Conservation (phyloP, 2,797 vertebrate species). For the Helostoma temminkii region DNA sequence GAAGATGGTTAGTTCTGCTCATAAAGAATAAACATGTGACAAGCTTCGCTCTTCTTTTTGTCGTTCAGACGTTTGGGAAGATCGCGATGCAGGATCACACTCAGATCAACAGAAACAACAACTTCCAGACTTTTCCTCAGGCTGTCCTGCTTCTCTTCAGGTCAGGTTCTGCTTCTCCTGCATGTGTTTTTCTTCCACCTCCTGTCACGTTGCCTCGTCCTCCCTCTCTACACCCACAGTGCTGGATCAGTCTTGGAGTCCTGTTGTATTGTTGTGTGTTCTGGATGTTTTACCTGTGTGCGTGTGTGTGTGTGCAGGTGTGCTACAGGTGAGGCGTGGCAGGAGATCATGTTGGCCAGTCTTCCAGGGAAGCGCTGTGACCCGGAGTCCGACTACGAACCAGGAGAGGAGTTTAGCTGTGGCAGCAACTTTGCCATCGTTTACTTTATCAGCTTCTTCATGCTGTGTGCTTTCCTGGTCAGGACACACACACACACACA, state of each 20-base stretch:
- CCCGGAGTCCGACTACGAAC: constrained; percentile 91
- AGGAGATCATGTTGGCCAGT: constrained; percentile 97
- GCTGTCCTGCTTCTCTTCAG: constrained; percentile 96
- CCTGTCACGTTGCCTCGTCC: no score
- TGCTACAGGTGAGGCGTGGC: constrained; percentile 98
- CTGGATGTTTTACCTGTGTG: background rate
- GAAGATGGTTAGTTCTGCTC: no score
- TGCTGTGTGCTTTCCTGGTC: constrained; percentile 98
- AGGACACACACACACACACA: constrained; percentile 56
- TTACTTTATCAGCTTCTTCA: constrained; percentile 99
- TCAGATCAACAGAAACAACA: constrained; percentile 98
- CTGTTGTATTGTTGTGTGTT: background rate
- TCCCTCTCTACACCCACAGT: background rate
- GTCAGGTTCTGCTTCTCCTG: constrained; percentile 70
- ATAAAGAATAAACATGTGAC: no score
- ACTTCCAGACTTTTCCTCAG: constrained; percentile 99
- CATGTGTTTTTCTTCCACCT: background rate
- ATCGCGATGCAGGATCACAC: constrained; percentile 93
- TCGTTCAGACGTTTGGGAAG: constrained; percentile 93
- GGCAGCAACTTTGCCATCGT: constrained; percentile 97
- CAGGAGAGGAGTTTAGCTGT: constrained; percentile 93
- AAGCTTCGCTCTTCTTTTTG: constrained; percentile 4
- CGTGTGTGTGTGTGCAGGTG: constrained; percentile 84
- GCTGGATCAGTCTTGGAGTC: no score
- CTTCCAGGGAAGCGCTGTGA: constrained; percentile 95